Evolutionary conservation across 2,888 invertebrate genomes (phyloP).

Genomic region (Arenicola marina): DNA sequence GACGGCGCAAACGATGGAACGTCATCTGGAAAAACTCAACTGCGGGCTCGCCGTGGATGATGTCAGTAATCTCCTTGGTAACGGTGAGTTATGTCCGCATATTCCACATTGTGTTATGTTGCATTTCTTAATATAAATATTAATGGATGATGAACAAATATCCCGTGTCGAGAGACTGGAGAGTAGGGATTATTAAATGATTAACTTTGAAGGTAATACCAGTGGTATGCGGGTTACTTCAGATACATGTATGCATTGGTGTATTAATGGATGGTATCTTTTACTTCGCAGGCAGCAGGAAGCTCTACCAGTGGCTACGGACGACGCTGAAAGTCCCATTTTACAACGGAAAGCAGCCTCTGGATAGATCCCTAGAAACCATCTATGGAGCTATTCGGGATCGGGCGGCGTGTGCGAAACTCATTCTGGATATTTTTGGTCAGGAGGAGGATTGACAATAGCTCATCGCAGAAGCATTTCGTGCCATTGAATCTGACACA

Average conservation of each 20-base stretch:
- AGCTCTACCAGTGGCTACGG: neutral
- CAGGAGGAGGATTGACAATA: too few relatives aligned
- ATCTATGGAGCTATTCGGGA: constrained; percentile 5
- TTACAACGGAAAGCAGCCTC: neutral
- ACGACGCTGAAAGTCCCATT: neutral
- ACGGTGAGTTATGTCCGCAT: neutral
- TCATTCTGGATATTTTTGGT: too few relatives aligned
- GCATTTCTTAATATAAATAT: neutral
- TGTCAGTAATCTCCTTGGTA: neutral
- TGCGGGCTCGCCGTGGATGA: neutral
- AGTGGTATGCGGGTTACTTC: too few relatives aligned
- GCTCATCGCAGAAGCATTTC: too few relatives aligned
- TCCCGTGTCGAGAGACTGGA: neutral
- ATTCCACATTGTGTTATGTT: neutral
- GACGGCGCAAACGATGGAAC: neutral
- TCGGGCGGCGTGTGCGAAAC: neutral
- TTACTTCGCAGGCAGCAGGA: neutral
- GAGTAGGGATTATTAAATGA: neutral
- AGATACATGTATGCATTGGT: too few relatives aligned
- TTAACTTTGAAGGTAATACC: neutral
- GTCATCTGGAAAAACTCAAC: neutral
- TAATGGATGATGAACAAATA: neutral
- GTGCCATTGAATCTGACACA: too few relatives aligned
- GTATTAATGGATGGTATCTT: neutral
- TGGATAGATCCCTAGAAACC: neutral